These are phyloP conservation scores for Entosphenus tridentatus DNA, from an alignment of 2,113 vertebrate species.

Conservation along the genomic window DNA sequence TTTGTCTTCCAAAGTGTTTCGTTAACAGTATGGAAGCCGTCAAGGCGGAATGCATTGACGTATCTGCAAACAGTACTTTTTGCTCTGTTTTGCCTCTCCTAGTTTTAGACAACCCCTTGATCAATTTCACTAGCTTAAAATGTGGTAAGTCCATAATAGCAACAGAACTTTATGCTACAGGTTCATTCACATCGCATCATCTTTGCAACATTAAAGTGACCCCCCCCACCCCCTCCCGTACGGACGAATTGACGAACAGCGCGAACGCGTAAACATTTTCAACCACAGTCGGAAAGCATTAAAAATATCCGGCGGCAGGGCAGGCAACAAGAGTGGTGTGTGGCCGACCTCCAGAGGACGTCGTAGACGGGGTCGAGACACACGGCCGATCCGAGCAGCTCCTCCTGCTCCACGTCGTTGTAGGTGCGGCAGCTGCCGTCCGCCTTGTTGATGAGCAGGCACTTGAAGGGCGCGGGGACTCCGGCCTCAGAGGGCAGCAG, in stretches of 20 bases:
- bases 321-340: not conserved
- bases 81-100: too few relatives aligned
- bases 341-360: constrained; percentile 75
- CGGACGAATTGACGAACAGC: too few relatives aligned
- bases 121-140: not conserved
- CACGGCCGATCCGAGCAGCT: constrained; percentile 82
- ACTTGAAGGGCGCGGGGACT: constrained; percentile 89
- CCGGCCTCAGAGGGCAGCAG: constrained; percentile 17
- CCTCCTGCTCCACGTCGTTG: constrained; percentile 95
- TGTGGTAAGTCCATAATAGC: not conserved
- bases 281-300: not conserved
- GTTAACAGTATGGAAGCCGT: not conserved
- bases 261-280: too few relatives aligned
- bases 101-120: not conserved
- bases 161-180: not conserved
- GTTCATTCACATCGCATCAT: not conserved
- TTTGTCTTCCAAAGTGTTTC: not conserved
- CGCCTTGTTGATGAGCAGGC: constrained; percentile 91
- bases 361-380: constrained; percentile 96
- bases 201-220: not conserved
- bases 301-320: not conserved
- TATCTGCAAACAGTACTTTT: too few relatives aligned
- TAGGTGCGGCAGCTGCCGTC: constrained; percentile 96
- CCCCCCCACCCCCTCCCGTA: not conserved
- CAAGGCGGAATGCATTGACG: too few relatives aligned